A percentile compares a stretch with the other conserved stretches of the same genome.
These are phyloP conservation scores for Hypanus sabinus DNA, from an alignment of 2,113 vertebrate genomes.

Conservation along the genomic window DNA sequence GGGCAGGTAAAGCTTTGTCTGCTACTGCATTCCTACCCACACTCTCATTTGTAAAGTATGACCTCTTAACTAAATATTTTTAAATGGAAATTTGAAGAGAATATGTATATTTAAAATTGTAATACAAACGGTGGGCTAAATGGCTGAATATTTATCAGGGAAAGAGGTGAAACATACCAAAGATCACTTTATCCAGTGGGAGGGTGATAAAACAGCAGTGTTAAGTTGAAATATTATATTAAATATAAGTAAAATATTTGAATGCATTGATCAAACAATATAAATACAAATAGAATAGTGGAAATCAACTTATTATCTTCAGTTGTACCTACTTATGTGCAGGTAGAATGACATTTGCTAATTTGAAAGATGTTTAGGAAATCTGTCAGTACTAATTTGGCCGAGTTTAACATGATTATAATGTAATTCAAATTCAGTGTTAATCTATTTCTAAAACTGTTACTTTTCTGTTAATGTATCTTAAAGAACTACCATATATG, in stretches of 20 bases:
- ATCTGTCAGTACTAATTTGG: background rate
- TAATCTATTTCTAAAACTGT: background rate
- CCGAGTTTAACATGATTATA: background rate
- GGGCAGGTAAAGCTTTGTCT: background rate
- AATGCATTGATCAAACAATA: background rate
- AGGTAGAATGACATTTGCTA: background rate
- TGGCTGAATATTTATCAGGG: background rate
- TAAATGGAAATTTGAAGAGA: background rate
- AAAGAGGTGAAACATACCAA: background rate
- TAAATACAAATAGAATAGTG: background rate
- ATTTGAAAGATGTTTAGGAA: background rate
- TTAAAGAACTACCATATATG: background rate
- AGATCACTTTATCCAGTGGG: background rate
- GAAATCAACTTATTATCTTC: background rate
- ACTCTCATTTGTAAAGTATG: background rate
- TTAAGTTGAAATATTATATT: background rate
- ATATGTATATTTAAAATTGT: background rate
- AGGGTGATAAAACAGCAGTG: background rate
- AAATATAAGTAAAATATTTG: background rate
- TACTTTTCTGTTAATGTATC: background rate
- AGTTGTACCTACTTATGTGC: background rate
- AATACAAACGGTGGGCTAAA: background rate
- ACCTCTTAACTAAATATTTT: background rate
- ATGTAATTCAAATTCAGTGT: background rate
- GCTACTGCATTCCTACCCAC: background rate